These are phyloP conservation scores for Zeus faber DNA, from an alignment of 2,113 vertebrate species.

Conservation along the genomic window DNA sequence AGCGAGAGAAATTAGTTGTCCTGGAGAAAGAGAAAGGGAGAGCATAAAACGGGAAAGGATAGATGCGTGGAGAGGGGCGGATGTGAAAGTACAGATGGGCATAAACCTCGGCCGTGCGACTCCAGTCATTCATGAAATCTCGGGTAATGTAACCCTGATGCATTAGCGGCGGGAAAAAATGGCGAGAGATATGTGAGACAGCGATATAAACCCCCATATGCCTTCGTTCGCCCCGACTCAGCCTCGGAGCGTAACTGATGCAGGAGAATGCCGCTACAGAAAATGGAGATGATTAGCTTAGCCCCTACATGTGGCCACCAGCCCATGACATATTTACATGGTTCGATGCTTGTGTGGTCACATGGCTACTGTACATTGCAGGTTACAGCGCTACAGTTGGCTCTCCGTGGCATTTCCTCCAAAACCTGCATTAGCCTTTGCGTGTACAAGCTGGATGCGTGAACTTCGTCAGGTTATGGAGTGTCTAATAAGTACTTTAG, in stretches of 20 bases:
- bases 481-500: too few relatives aligned
- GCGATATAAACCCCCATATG: conserved; percentile 16
- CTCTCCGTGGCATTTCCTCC: conserved; percentile 48
- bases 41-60: neutral
- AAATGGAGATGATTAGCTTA: conserved; percentile 46
- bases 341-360: conserved; percentile 51
- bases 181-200: conserved; percentile 19
- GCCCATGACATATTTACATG: conserved; percentile 53
- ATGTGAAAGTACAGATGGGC: neutral
- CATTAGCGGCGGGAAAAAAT: conserved; percentile 1
- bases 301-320: conserved; percentile 53
- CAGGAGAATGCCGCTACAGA: too few relatives aligned
- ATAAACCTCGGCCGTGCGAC: neutral
- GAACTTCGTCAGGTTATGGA: too few relatives aligned
- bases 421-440: too few relatives aligned
- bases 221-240: conserved; percentile 20
- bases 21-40: conserved; percentile 2
- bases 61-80: neutral
- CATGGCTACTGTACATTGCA: conserved; percentile 41
- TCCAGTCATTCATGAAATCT: conserved; percentile 26
- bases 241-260: too few relatives aligned
- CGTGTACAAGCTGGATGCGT: too few relatives aligned
- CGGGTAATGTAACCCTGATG: conserved; percentile 42
- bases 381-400: conserved; percentile 37
- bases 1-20: neutral